A percentile compares a stretch with the other conserved stretches of the same genome.
These are phyloP conservation scores for Amiota mariae DNA, from an alignment of 2,888 invertebrate species.

Conservation along the genomic window DNA sequence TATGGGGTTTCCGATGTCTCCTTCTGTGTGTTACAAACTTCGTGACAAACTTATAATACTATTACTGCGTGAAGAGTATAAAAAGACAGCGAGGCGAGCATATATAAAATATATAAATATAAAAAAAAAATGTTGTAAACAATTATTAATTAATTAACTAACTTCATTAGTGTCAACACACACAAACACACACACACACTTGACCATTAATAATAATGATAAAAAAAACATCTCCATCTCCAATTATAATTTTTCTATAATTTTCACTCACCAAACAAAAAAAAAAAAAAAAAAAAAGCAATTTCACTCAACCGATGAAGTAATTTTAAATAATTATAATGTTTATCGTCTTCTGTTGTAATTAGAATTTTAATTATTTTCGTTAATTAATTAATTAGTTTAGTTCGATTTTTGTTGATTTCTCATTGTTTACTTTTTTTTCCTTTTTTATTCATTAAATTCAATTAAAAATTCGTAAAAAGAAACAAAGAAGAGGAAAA, in stretches of 20 bases:
- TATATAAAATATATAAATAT: not conserved
- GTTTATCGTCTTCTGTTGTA: not conserved
- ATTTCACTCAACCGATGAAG: too few relatives aligned
- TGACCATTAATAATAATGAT: not conserved
- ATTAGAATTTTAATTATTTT: conserved; percentile 2
- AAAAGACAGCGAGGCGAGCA: not conserved
- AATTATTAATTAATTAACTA: not conserved
- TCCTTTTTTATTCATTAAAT: not conserved
- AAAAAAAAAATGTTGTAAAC: not conserved
- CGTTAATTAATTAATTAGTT: not conserved
- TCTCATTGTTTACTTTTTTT: not conserved
- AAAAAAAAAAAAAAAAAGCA: conserved; percentile 7
- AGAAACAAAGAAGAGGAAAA: not conserved
- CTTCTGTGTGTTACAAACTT: too few relatives aligned
- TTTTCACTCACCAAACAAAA: not conserved
- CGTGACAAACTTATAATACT: too few relatives aligned
- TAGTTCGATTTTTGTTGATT: conserved; percentile 5
- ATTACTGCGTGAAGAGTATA: too few relatives aligned
- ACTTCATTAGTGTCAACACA: not conserved
- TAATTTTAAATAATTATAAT: too few relatives aligned
- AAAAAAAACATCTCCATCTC: not conserved
- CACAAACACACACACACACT: not conserved
- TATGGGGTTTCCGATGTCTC: too few relatives aligned
- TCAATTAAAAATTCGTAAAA: not conserved
- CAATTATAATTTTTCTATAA: not conserved